Conservation (phyloP, 2,888 invertebrate genomes). For the Caenorhabditis virilis region DNA sequence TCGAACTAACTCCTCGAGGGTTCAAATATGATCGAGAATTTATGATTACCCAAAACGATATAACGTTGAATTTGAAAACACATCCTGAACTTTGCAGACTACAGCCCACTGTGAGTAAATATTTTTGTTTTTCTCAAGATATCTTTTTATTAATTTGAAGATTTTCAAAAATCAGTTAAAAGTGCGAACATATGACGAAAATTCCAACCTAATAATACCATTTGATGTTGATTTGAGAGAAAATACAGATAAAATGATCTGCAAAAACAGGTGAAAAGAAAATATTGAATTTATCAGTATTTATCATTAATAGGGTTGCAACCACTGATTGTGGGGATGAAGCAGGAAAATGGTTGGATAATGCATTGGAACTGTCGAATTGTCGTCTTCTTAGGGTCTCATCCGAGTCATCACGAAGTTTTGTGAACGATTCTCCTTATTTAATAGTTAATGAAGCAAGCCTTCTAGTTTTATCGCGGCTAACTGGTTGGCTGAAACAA, state of each 20-base stretch:
- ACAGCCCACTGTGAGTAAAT: constrained; percentile 14
- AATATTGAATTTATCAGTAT: too few species aligned
- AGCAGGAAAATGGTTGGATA: constrained; percentile 81
- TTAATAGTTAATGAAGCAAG: constrained; percentile 82
- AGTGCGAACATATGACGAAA: constrained; percentile 19
- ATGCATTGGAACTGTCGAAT: constrained; percentile 39
- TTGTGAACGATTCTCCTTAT: constrained; percentile 81
- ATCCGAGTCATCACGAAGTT: constrained; percentile 71
- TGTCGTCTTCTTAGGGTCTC: constrained; percentile 34
- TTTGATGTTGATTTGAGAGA: constrained; percentile 1
- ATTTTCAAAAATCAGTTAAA: constrained; percentile 10
- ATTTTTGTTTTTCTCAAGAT: too few species aligned
- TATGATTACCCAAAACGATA: constrained; percentile 84
- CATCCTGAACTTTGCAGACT: constrained; percentile 77
- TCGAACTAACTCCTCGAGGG: constrained; percentile 81
- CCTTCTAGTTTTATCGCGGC: constrained; percentile 74
- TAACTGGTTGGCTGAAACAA: constrained; percentile 69
- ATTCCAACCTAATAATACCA: constrained; percentile 14
- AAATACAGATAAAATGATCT: constrained; percentile 81
- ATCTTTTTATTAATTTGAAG: not conserved
- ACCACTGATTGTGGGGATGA: constrained; percentile 85
- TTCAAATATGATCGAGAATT: constrained; percentile 87
- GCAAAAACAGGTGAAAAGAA: constrained; percentile 77
- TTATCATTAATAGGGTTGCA: constrained; percentile 74
- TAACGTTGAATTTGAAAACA: constrained; percentile 86